phyloP scores from a whole-genome alignment of 2,113 vertebrate species.

The Campylomormyrus numenius region DNA sequence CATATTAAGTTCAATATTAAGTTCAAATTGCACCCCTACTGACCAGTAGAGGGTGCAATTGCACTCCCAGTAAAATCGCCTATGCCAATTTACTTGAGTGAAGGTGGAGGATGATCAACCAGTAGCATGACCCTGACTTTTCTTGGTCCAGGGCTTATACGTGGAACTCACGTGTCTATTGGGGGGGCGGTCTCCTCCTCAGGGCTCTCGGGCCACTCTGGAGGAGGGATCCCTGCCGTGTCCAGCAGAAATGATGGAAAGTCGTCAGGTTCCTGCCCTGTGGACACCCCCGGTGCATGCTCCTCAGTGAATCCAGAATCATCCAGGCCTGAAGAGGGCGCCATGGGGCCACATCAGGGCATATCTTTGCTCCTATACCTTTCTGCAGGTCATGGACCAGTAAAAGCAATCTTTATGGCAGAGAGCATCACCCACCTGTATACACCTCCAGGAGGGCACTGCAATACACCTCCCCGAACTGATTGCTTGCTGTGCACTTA shows the following conservation, averaged over 20 bases:
- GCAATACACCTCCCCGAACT: slow-evolving; percentile 67
- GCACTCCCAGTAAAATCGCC: background rate
- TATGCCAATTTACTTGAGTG: background rate
- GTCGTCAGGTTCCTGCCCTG: slow-evolving; percentile 27
- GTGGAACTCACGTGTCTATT: slow-evolving; percentile 44
- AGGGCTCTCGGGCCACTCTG: slow-evolving; percentile 55
- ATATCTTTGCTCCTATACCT: background rate
- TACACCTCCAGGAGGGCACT: slow-evolving; percentile 68
- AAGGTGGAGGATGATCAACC: background rate
- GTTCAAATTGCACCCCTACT: background rate
- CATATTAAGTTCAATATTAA: background rate
- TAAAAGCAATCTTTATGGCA: background rate
- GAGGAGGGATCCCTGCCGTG: slow-evolving; percentile 41
- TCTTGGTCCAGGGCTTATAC: background rate
- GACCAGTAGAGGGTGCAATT: background rate
- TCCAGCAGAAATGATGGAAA: slow-evolving; percentile 41
- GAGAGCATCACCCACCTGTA: slow-evolving; percentile 54
- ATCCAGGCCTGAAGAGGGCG: slow-evolving; percentile 48
- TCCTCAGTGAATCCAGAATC: slow-evolving; percentile 50
- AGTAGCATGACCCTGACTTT: background rate
- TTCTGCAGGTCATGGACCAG: background rate
- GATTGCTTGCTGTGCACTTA: slow-evolving; percentile 74
- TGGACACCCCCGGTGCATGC: background rate
- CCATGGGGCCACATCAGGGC: background rate
- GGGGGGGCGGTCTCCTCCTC: slow-evolving; percentile 33